Percentiles rank a stretch among this genome's conserved stretches.
Evolutionary conservation across 2,888 invertebrate genomes (phyloP).

Genomic region (Rhagonycha fulva): DNA sequence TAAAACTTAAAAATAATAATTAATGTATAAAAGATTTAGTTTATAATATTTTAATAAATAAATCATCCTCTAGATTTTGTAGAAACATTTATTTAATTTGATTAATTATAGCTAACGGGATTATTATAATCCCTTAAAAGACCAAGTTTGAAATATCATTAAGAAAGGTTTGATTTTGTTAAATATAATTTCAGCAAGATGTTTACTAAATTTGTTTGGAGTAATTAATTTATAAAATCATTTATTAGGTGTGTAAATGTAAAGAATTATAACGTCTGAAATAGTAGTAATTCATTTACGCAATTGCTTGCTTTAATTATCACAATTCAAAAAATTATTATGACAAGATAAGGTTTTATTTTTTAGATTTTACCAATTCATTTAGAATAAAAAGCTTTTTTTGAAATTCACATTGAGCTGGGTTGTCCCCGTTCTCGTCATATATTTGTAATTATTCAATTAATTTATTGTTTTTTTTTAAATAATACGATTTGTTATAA

Average conservation of each 20-base stretch:
- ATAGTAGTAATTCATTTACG: too few species aligned
- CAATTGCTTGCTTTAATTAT: too few species aligned
- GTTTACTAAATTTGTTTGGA: not conserved
- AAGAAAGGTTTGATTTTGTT: not conserved
- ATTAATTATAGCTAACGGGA: not conserved
- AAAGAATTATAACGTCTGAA: not conserved
- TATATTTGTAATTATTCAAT: too few species aligned
- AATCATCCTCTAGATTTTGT: not conserved
- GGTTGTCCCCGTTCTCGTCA: too few species aligned
- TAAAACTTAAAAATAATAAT: not conserved
- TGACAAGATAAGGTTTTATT: too few species aligned
- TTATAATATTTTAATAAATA: not conserved
- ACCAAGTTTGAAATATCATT: not conserved
- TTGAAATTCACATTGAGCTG: too few species aligned
- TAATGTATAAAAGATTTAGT: not conserved
- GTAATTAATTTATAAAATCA: not conserved
- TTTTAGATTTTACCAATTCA: too few species aligned
- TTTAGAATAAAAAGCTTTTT: too few species aligned
- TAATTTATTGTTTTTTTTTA: too few species aligned
- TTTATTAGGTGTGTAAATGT: not conserved
- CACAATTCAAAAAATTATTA: too few species aligned
- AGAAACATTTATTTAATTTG: not conserved
- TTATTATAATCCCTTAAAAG: not conserved
- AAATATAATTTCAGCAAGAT: not conserved
- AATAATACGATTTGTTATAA: too few species aligned